Evolutionary conservation across 2,113 vertebrate species (phyloP), one percentile per base, ranked within the genome.

Genomic region (Elaphurus davidianus): DNA sequence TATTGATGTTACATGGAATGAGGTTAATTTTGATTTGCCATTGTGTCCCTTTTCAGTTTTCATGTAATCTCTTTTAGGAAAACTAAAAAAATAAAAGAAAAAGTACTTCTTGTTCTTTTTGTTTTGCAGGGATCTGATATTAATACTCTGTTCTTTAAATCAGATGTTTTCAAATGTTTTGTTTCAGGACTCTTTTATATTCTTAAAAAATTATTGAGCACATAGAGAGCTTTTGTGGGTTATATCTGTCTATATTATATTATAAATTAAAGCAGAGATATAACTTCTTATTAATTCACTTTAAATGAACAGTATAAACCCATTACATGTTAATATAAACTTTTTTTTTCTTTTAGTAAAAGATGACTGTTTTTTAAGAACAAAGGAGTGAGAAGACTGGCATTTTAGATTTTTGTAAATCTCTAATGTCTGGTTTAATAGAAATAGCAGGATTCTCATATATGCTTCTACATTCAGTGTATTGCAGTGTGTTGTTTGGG

Each of bases 21-120:
- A 87, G 45, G 16, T 55, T 90, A 52, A 60, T 90, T 96, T 95
- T 98, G 83, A 87, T 87, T 90, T 85, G 93, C 59, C 16, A 43
- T 82, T 50, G 36, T 96, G 9, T 93, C 91, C 74, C 87, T 90
- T 74, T 96, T 95, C 13, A 87, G 33, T n/a, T 96, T 96, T 83
- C 19, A 40, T 59, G 30, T 84, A 90, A 64, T 71, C 91, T 76
- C 64, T 97, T 16, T 45, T 95, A 79, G 78, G 52, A 50, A 90
- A 87, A 55, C 0, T 1, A 76, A 25, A 76, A 76, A 74, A 55
- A 54, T 36, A 54, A 52, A 7, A 25, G 17, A 2, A 50, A n/a
- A n/a, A 45, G 6, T 60, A 45, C 30, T 52, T 62, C 16, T 59
- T 55, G 12, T 91, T 88, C 43, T 57, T 79, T 54, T 87, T 97